These are phyloP conservation scores for Ancistrus triradiatus DNA, from an alignment of 2,113 vertebrate genomes.

Conservation along the genomic window DNA sequence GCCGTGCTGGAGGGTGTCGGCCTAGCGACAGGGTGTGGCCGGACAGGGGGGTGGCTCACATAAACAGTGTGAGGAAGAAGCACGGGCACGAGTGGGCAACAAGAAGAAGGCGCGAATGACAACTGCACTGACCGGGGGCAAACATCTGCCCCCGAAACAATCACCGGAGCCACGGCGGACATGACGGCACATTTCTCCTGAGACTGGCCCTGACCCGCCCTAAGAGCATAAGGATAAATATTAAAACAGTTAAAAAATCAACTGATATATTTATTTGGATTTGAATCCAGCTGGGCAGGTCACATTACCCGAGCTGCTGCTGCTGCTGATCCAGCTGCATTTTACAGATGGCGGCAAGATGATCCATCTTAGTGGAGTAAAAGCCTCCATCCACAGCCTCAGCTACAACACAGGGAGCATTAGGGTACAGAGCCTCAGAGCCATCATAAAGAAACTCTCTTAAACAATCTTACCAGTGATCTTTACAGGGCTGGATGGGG, in stretches of 20 bases:
- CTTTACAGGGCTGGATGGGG: slow-evolving; percentile 84
- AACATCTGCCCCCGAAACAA: slow-evolving; percentile 30
- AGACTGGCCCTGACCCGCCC: slow-evolving; percentile 52
- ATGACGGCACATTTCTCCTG: slow-evolving; percentile 35
- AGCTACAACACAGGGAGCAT: slow-evolving; percentile 49
- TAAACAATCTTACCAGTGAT: slow-evolving; percentile 59
- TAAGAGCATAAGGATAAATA: too few species aligned
- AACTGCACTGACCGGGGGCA: not conserved
- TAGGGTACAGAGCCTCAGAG: too few species aligned
- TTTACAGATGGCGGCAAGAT: slow-evolving; percentile 81
- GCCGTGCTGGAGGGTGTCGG: slow-evolving; percentile 71
- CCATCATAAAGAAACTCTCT: not conserved
- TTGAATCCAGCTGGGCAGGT: too few species aligned
- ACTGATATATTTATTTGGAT: not conserved
- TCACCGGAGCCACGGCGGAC: slow-evolving; percentile 30
- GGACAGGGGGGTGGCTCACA: slow-evolving; percentile 73
- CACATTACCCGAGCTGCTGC: slow-evolving; percentile 78
- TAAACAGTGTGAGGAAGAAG: slow-evolving; percentile 82
- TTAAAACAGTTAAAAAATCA: not conserved
- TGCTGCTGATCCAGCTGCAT: slow-evolving; percentile 81
- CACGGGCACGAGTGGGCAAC: slow-evolving; percentile 73
- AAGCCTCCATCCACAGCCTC: slow-evolving; percentile 48
- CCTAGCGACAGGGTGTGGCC: slow-evolving; percentile 59
- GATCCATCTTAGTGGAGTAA: slow-evolving; percentile 77
- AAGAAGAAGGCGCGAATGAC: slow-evolving; percentile 40